Evolutionary conservation across 2,888 invertebrate genomes (phyloP).

Genomic region (Watsonalla cultraria): DNA sequence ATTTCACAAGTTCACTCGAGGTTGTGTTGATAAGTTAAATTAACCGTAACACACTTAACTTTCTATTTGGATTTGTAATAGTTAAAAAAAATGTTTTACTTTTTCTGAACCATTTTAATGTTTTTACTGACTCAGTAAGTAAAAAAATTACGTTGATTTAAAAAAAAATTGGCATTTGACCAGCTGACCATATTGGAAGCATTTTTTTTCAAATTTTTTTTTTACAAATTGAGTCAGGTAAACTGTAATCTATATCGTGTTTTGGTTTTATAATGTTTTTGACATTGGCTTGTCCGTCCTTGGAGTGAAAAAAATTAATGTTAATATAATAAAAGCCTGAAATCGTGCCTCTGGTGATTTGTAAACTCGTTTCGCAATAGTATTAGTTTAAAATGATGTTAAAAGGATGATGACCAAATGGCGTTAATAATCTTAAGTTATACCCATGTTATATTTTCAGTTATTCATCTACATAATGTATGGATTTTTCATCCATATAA

Average conservation of each 20-base stretch:
- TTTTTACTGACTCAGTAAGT: constrained; percentile 34
- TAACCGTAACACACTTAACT: constrained; percentile 20
- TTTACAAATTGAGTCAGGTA: background rate
- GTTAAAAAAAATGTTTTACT: background rate
- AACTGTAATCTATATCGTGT: background rate
- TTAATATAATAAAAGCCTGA: constrained; percentile 55
- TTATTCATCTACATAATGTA: too few species aligned
- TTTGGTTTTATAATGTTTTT: constrained; percentile 6
- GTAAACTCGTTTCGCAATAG: constrained; percentile 49
- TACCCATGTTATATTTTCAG: background rate
- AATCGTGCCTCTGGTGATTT: constrained; percentile 63
- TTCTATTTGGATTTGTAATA: background rate
- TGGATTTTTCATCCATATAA: too few species aligned
- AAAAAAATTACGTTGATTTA: too few species aligned
- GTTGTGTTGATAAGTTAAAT: constrained; percentile 52
- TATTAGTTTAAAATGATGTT: constrained; percentile 19
- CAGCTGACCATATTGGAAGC: background rate
- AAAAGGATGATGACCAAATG: constrained; percentile 12
- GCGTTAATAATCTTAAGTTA: constrained; percentile 3
- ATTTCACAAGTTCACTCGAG: constrained; percentile 62
- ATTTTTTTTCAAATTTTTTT: background rate
- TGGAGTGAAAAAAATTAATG: constrained; percentile 38
- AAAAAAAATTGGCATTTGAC: too few species aligned
- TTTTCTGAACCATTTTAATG: constrained; percentile 27
- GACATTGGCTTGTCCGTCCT: constrained; percentile 67